phyloP scores from a whole-genome alignment of 2,888 invertebrate genomes.

The Philaethria dido region DNA sequence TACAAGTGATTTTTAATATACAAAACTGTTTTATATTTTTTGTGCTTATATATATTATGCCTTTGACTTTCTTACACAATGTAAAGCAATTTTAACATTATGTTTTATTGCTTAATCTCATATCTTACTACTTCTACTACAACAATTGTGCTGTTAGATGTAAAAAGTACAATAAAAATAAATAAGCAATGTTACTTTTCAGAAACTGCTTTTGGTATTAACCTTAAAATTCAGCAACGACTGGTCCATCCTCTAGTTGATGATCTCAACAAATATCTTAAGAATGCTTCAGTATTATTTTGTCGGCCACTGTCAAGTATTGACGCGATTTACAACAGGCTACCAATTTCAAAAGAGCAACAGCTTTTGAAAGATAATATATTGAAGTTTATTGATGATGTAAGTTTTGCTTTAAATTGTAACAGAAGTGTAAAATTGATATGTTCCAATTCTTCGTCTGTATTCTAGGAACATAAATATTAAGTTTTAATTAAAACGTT shows the following conservation, averaged over 20 bases:
- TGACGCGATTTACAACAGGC: not conserved
- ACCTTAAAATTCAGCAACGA: not conserved
- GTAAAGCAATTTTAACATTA: no score
- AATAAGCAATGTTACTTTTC: not conserved
- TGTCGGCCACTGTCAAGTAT: not conserved
- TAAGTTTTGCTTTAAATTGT: not conserved
- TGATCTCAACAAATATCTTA: not conserved
- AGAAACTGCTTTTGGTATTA: slow-evolving; percentile 19
- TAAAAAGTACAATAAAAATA: not conserved
- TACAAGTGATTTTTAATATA: no score
- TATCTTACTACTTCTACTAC: no score
- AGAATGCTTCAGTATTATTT: not conserved
- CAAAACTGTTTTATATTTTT: no score
- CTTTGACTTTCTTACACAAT: no score
- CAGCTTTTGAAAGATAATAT: not conserved
- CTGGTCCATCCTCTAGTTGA: not conserved
- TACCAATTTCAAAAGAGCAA: slow-evolving; percentile 5
- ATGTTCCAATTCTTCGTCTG: no score
- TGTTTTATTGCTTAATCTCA: no score
- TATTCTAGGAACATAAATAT: no score
- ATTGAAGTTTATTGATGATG: slow-evolving; percentile 3
- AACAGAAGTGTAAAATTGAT: no score
- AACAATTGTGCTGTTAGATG: no score
- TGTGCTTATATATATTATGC: no score
- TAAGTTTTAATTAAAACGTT: no score